Evolutionary conservation across 2,113 vertebrate species (phyloP), one percentile per base, ranked within the genome.

Genomic region (Campylomormyrus numenius): DNA sequence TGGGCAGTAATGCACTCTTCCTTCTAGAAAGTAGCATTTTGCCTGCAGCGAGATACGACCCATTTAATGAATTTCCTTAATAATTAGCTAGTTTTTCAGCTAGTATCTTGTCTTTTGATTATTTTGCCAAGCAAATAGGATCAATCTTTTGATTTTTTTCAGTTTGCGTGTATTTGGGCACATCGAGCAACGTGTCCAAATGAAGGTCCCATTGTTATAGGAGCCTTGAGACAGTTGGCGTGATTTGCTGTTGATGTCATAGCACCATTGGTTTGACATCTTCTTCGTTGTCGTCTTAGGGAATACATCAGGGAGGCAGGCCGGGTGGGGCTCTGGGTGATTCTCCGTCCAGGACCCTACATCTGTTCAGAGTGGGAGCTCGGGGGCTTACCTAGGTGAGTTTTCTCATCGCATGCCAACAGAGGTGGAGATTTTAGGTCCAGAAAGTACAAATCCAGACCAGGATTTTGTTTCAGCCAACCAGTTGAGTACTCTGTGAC

Each of bases 291-390:
- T 11, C 10, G 35, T 70, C 89, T 85, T 50, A 97, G 96, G 93
- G 94, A 93, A 88, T 97, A 96, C 92, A 90, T 97, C 83, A 92
- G 84, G 35, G 87, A 93, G 91, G 97, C 97, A 2, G 94, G 92
- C 0, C 94, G 95, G 45, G 90, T 96, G 0, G 96, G 96, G 4
- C 92, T 97, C 21, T 97, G 96, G 96, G 96, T 97, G 89, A 96
- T 97, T 77, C 94, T 99, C 89, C 97, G 97, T 85, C 98, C 98
- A 2, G 98, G 98, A 15, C 98, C 98, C 0, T 99, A 98, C 83
- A 97, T 99, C 94, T 99, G 97, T 92, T 95, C 97, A 0, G 98
- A 98, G 17, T 96, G 97, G 94, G 98, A 98, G 91, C 96, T 98
- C 0, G 97, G 97, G 0, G 98, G 97, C 0, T 92, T 99, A 85